Evolutionary conservation across 2,113 vertebrate species (phyloP).

Genomic region (Xenopus laevis): DNA sequence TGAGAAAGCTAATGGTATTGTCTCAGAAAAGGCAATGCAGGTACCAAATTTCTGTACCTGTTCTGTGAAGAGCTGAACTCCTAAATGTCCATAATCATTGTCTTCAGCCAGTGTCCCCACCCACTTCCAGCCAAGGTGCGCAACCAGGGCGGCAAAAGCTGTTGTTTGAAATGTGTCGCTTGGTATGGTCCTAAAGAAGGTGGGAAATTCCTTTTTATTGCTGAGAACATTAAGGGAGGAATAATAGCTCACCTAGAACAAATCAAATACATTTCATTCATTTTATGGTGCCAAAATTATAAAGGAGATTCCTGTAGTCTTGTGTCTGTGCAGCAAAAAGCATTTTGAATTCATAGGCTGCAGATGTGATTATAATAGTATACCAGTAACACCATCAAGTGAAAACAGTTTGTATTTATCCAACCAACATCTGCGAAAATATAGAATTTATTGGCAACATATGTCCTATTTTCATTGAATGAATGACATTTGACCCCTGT

Average conservation of each 20-base stretch:
- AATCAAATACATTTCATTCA: background rate
- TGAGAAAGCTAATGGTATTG: conserved; percentile 26
- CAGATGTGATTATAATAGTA: too few species aligned
- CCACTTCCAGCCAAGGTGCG: conserved; percentile 56
- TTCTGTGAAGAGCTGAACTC: conserved; percentile 30
- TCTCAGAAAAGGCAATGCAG: conserved; percentile 33
- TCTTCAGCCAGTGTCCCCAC: conserved; percentile 63
- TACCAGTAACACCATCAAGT: too few species aligned
- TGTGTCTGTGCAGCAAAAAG: too few species aligned
- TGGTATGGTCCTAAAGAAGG: conserved; percentile 40
- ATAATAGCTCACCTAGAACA: conserved; percentile 35
- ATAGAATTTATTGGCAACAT: too few species aligned
- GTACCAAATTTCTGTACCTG: conserved; percentile 27
- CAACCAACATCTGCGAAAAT: too few species aligned
- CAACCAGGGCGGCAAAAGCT: conserved; percentile 50
- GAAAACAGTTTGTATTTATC: too few species aligned
- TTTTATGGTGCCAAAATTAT: too few species aligned
- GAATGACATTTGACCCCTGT: too few species aligned
- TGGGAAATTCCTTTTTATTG: conserved; percentile 39
- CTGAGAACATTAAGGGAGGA: conserved; percentile 38
- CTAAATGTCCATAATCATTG: conserved; percentile 62
- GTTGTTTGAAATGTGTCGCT: conserved; percentile 47
- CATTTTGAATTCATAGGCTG: too few species aligned
- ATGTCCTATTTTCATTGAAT: too few species aligned
- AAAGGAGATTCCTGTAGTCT: too few species aligned